Conservation (phyloP, 2,797 vertebrate species). For the Sebastes paucispinis region DNA sequence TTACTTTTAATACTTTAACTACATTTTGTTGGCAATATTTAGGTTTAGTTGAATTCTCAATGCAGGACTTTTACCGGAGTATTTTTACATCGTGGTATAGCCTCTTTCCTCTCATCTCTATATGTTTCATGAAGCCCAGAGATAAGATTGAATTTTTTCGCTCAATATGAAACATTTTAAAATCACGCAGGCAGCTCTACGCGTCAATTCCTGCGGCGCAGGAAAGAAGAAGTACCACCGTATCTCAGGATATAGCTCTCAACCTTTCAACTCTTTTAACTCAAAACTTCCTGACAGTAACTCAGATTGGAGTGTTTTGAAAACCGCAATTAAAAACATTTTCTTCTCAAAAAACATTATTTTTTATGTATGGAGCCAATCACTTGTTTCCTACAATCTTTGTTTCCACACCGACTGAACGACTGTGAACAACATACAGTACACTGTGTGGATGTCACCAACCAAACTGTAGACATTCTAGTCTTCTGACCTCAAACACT, state of each 20-base stretch:
- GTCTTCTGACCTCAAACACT: slow-evolving; percentile 16
- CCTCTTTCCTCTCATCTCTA: not conserved
- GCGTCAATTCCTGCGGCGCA: too few species aligned
- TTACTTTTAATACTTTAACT: not conserved
- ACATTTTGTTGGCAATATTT: not conserved
- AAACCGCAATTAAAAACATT: slow-evolving; percentile 1
- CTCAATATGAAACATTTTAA: not conserved
- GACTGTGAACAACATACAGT: slow-evolving; percentile 6
- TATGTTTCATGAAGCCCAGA: not conserved
- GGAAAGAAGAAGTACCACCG: not conserved
- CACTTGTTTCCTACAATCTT: slow-evolving; percentile 7
- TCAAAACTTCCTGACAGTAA: not conserved
- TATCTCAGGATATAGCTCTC: not conserved
- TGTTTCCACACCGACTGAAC: slow-evolving; percentile 9
- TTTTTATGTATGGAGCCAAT: not conserved
- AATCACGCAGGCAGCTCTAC: too few species aligned
- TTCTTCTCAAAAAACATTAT: not conserved
- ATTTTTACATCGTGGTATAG: not conserved
- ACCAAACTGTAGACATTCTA: slow-evolving; percentile 32
- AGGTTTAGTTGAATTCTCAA: not conserved
- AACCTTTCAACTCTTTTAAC: not conserved
- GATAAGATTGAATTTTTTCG: not conserved
- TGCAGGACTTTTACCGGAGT: too few species aligned
- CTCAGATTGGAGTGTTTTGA: not conserved
- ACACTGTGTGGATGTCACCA: slow-evolving; percentile 19